Percentiles rank a stretch among this genome's conserved stretches.
Conservation (phyloP, 2,113 vertebrate species). For the Scomber colias region DNA sequence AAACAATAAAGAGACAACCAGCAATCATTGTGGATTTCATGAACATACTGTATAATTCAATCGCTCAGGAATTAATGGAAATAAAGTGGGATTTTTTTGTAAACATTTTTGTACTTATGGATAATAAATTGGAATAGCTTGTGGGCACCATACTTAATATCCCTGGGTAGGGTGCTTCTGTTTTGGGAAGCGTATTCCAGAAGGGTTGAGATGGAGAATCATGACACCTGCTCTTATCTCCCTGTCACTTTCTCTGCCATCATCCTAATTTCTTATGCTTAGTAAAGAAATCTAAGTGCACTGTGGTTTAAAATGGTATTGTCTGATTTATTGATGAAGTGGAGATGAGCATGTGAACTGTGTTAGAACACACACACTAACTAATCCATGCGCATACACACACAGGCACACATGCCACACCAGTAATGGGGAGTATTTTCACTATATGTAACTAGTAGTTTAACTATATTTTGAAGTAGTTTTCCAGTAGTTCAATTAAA, state of each 20-base stretch:
- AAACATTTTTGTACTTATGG: slow-evolving; percentile 29
- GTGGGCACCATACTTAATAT: slow-evolving; percentile 28
- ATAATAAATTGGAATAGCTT: slow-evolving; percentile 42
- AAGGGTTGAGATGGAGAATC: slow-evolving; percentile 9
- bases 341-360: slow-evolving; percentile 36
- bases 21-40: background rate
- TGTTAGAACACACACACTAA: background rate
- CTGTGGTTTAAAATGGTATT: slow-evolving; percentile 21
- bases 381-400: too few species aligned
- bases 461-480: too few species aligned
- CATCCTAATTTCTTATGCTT: slow-evolving; percentile 31
- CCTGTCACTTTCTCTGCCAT: slow-evolving; percentile 5
- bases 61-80: too few species aligned
- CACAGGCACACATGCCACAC: too few species aligned
- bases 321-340: slow-evolving; percentile 49
- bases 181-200: slow-evolving; percentile 29
- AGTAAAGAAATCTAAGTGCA: slow-evolving; percentile 24
- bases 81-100: background rate
- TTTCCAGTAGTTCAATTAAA: too few species aligned
- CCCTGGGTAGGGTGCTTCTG: slow-evolving; percentile 13
- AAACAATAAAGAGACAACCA: background rate
- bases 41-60: too few species aligned
- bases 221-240: background rate
- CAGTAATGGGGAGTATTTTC: too few species aligned
- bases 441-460: too few species aligned